These are phyloP conservation scores for Adelosebastes latens DNA, from an alignment of 2,797 vertebrate genomes.

Conservation along the genomic window DNA sequence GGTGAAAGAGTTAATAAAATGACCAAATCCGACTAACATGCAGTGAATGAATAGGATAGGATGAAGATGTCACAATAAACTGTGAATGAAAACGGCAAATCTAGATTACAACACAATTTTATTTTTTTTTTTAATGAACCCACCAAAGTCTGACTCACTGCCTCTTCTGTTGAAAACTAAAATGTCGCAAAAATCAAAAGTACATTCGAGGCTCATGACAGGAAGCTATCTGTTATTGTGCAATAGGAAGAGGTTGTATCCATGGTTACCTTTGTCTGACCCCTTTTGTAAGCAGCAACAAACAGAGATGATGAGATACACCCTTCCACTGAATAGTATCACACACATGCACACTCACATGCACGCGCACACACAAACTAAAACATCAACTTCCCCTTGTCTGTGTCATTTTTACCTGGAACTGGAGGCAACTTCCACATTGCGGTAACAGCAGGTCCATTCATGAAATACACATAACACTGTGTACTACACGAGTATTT, in stretches of 20 bases:
- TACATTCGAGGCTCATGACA: constrained; percentile 36
- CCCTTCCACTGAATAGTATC: constrained; percentile 18
- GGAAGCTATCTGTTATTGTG: constrained; percentile 60
- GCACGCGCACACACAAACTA: background rate
- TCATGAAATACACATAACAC: background rate
- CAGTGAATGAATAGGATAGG: background rate
- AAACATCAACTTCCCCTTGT: background rate
- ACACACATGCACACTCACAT: background rate
- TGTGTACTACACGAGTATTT: background rate
- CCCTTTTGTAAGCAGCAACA: constrained; percentile 33
- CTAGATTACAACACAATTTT: constrained; percentile 1
- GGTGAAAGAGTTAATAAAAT: background rate
- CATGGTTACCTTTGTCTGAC: constrained; percentile 60
- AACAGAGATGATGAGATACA: constrained; percentile 17
- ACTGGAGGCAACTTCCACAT: constrained; percentile 8
- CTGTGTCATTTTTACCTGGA: constrained; percentile 10
- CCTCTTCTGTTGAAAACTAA: constrained; percentile 35
- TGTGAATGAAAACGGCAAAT: constrained; percentile 42
- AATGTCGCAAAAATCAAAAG: constrained; percentile 62
- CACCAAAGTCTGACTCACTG: constrained; percentile 42
- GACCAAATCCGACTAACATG: background rate
- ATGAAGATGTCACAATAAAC: constrained; percentile 4
- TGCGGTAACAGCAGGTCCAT: background rate
- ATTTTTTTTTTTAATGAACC: constrained; percentile 48
- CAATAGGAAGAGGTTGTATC: constrained; percentile 63